Evolutionary conservation across 2,888 invertebrate genomes (phyloP).

Genomic region (Erebia epiphron): DNA sequence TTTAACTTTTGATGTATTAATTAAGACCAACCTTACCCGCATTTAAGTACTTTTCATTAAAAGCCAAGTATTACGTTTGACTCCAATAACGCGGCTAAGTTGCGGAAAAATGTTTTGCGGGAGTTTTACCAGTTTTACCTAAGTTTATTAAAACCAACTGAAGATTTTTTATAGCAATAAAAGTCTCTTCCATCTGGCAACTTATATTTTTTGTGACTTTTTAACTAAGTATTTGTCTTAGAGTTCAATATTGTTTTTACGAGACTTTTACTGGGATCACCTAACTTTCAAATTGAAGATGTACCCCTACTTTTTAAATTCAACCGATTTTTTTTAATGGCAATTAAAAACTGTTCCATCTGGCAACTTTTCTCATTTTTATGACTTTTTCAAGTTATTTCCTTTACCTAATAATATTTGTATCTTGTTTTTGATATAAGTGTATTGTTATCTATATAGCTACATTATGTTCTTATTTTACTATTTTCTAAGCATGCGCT

Average conservation of each 20-base stretch:
- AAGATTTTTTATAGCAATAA: not conserved
- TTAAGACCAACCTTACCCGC: slow-evolving; percentile 17
- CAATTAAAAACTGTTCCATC: not conserved
- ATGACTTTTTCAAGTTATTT: too few species aligned
- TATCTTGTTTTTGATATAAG: too few species aligned
- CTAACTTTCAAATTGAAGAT: too few species aligned
- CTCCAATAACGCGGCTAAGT: slow-evolving; percentile 5
- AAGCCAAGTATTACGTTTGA: slow-evolving; percentile 15
- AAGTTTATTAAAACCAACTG: not conserved
- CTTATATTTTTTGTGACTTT: not conserved
- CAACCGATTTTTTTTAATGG: not conserved
- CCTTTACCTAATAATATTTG: too few species aligned
- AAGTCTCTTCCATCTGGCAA: not conserved
- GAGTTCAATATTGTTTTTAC: too few species aligned
- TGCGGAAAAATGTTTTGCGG: slow-evolving; percentile 5
- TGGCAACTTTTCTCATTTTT: not conserved
- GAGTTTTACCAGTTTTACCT: slow-evolving; percentile 8
- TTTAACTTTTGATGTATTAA: slow-evolving; percentile 29
- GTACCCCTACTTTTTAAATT: not conserved
- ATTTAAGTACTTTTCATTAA: slow-evolving; percentile 23
- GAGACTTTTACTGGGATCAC: too few species aligned
- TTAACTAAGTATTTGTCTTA: not conserved
- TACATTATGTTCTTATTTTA: too few species aligned
- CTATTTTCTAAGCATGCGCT: too few species aligned
- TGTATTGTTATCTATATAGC: too few species aligned